Percentiles rank a stretch among this genome's conserved stretches.
Evolutionary conservation across 2,113 vertebrate species (phyloP).

Genomic region (Lepisosteus osseus): DNA sequence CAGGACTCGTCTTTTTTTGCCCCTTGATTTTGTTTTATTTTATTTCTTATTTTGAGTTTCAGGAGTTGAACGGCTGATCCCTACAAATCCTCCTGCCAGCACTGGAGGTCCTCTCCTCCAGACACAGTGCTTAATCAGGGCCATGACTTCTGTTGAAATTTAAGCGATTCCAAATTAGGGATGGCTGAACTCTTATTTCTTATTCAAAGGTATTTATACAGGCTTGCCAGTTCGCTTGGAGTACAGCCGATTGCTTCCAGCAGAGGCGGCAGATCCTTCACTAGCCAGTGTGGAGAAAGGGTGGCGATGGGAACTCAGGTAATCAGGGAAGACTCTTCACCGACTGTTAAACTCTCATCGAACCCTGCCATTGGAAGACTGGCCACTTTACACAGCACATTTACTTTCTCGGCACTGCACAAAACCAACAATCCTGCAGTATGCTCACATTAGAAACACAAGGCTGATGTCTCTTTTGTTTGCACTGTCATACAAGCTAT

Average conservation of each 20-base stretch:
- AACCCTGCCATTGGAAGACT: slow-evolving; percentile 16
- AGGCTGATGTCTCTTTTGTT: slow-evolving; percentile 8
- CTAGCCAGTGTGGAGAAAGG: neutral
- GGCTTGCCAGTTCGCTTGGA: neutral
- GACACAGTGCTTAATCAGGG: slow-evolving; percentile 48
- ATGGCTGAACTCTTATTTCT: slow-evolving; percentile 37
- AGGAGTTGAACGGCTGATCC: slow-evolving; percentile 38
- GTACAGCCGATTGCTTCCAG: neutral
- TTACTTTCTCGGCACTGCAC: neutral
- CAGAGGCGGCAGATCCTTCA: neutral
- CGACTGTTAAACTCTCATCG: no score
- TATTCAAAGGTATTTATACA: slow-evolving; percentile 25
- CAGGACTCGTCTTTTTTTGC: slow-evolving; percentile 22
- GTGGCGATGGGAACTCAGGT: neutral
- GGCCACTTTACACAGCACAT: slow-evolving; percentile 9
- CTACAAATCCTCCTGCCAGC: slow-evolving; percentile 40
- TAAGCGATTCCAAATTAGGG: slow-evolving; percentile 50
- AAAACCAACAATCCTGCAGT: slow-evolving; percentile 1
- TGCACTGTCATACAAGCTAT: slow-evolving; percentile 11
- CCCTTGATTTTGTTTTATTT: slow-evolving; percentile 36
- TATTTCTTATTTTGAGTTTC: slow-evolving; percentile 47
- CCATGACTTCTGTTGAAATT: slow-evolving; percentile 44
- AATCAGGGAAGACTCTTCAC: slow-evolving; percentile 18
- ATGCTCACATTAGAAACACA: neutral
- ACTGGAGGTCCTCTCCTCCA: slow-evolving; percentile 38